Evolutionary conservation across 2,888 invertebrate species (phyloP).

Genomic region (Cerastis rubricosa): DNA sequence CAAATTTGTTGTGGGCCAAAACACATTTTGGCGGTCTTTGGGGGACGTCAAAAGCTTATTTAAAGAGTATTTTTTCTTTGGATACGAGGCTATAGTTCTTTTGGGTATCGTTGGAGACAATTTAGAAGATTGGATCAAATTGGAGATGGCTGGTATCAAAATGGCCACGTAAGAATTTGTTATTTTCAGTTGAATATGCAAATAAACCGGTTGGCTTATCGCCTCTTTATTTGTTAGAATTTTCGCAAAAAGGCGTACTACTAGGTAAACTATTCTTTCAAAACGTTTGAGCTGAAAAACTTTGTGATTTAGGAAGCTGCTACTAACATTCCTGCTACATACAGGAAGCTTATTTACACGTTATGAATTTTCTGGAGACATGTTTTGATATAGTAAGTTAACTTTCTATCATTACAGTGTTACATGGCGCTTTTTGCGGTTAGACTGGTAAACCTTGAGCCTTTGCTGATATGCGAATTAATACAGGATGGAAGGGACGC

Average conservation of each 20-base stretch:
- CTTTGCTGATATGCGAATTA: too few relatives aligned
- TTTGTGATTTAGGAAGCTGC: constrained; percentile 5
- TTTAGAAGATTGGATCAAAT: constrained; percentile 35
- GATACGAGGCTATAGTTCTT: constrained; percentile 1
- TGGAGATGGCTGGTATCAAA: background rate
- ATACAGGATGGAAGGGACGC: too few relatives aligned
- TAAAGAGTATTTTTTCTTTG: constrained; percentile 15
- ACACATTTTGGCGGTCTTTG: constrained; percentile 16
- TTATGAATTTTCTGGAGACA: constrained; percentile 12
- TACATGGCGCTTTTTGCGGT: too few relatives aligned
- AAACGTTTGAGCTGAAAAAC: constrained; percentile 1
- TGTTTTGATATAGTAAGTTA: too few relatives aligned
- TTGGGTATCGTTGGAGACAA: constrained; percentile 16
- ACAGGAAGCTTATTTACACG: constrained; percentile 1
- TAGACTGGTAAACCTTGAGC: too few relatives aligned
- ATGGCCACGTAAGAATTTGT: background rate
- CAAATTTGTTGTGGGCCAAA: constrained; percentile 16
- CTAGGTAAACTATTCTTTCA: background rate
- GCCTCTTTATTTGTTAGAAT: background rate
- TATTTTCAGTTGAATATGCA: background rate
- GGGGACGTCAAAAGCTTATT: constrained; percentile 15
- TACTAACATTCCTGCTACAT: background rate
- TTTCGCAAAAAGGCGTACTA: background rate
- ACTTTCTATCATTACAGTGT: too few relatives aligned
- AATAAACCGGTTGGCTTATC: background rate